Evolutionary conservation across 2,888 invertebrate species (phyloP), one percentile per base, ranked within the genome.

Genomic region (Molanna angustata): DNA sequence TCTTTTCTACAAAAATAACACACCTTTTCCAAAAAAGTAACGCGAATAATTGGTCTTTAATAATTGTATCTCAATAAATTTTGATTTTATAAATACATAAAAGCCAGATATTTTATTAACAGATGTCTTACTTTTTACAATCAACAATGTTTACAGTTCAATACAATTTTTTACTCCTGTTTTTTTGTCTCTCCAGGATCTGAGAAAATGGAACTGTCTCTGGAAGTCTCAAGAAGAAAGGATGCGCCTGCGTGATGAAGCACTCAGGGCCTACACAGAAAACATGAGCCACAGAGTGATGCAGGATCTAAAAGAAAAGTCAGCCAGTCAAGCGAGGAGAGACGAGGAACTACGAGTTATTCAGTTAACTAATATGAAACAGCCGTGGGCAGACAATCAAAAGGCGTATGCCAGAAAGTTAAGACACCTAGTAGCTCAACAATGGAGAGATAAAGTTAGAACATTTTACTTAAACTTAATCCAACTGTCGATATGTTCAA

Each of bases 361-460:
- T 21, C 50, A 50, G 21, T 20, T 41, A 27, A 42, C 50, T n/a
- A 50, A 50, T 32, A 35, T 50, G 43, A 50, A 50, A 14, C 27
- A 27, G 14, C 18, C 18, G 9, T 44, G 39, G 18, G 47, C 50
- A 2, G 50, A 50, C 22, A 32, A 33, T 16, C 43, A 50, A 19
- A 43, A 20, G 13, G 42, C 33, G 17, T 44, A 50, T 16, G 50
- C 42, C 17, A 7, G 43, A 4, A 35, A 33, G 4, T 20, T 50
- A 22, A 16, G 42, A 14, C 42, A 50, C n/a, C 27, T 43, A 18
- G 22, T 50, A 13, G 22, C 21, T 2, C 16, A 18, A 2, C 21
- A 21, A 2, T 50, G 50, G 50, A 50, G 42, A 31, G 43, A 32
- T 11, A 43, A 43, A 43, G 50, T 43, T 13, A 42, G 16, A 39